Evolutionary conservation across 2,888 invertebrate genomes (phyloP).

Genomic region (Meghimatium bilineatum): DNA sequence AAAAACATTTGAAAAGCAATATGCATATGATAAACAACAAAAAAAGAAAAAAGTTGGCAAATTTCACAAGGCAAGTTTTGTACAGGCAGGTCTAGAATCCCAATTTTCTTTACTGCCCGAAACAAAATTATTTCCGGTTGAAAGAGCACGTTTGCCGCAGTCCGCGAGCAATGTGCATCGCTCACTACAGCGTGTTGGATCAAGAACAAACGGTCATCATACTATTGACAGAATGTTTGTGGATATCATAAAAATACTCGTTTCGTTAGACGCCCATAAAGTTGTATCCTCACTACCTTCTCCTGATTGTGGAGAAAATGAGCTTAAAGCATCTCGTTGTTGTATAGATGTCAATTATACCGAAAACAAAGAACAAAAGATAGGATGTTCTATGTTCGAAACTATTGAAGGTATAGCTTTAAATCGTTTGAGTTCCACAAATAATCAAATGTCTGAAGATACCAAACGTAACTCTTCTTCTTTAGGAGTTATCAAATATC

Average conservation of each 20-base stretch:
- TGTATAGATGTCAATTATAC: not conserved
- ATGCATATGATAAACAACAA: not conserved
- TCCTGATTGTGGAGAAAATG: not conserved
- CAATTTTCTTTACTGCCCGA: not conserved
- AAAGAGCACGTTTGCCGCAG: not conserved
- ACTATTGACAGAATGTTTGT: slow-evolving; percentile 29
- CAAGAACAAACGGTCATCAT: not conserved
- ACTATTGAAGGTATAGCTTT: not conserved
- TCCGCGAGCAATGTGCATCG: not conserved
- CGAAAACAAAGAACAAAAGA: not conserved
- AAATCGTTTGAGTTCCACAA: not conserved
- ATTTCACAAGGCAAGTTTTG: not conserved
- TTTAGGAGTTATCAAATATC: not conserved
- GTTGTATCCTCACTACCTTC: not conserved
- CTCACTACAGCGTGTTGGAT: not conserved
- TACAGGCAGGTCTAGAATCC: not conserved
- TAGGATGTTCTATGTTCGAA: no score
- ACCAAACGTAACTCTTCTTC: not conserved
- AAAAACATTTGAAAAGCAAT: not conserved
- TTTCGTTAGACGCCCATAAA: not conserved
- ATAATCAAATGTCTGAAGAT: not conserved
- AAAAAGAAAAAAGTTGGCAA: not conserved
- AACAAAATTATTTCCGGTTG: not conserved
- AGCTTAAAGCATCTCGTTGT: not conserved
- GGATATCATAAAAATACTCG: slow-evolving; percentile 13